These are phyloP conservation scores for Latrodectus hesperus DNA, from an alignment of 2,888 invertebrate species.

Conservation along the genomic window DNA sequence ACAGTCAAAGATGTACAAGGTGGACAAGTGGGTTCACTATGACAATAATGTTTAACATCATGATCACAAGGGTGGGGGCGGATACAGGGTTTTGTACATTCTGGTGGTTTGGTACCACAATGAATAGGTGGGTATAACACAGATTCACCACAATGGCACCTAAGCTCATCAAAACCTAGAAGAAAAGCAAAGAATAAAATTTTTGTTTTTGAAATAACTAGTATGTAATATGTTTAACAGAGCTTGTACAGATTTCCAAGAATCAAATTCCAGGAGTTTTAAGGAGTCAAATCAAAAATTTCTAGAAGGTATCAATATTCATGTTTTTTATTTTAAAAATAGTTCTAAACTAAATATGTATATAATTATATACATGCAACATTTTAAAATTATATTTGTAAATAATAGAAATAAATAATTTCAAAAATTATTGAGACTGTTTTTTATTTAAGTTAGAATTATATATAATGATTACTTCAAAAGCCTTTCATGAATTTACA, in stretches of 20 bases:
- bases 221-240: too few species aligned
- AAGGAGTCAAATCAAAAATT: neutral
- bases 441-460: too few species aligned
- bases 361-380: too few species aligned
- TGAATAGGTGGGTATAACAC: slow-evolving; percentile 92
- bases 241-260: too few species aligned
- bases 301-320: neutral
- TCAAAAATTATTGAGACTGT: too few species aligned
- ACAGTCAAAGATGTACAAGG: slow-evolving; percentile 91
- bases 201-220: too few species aligned
- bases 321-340: too few species aligned
- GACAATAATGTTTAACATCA: slow-evolving; percentile 89
- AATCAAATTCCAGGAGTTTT: too few species aligned
- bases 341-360: too few species aligned
- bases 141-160: slow-evolving; percentile 91
- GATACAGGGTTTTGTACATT: slow-evolving; percentile 85
- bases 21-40: slow-evolving; percentile 83
- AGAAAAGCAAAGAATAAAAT: slow-evolving; percentile 5
- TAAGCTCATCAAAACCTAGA: slow-evolving; percentile 87
- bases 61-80: slow-evolving; percentile 87
- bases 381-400: too few species aligned
- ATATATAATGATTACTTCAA: too few species aligned
- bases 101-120: slow-evolving; percentile 91
- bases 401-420: too few species aligned
- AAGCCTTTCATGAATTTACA: neutral